These are phyloP conservation scores for Drosophila kanekoi DNA, from an alignment of 2,888 invertebrate species.

Conservation along the genomic window DNA sequence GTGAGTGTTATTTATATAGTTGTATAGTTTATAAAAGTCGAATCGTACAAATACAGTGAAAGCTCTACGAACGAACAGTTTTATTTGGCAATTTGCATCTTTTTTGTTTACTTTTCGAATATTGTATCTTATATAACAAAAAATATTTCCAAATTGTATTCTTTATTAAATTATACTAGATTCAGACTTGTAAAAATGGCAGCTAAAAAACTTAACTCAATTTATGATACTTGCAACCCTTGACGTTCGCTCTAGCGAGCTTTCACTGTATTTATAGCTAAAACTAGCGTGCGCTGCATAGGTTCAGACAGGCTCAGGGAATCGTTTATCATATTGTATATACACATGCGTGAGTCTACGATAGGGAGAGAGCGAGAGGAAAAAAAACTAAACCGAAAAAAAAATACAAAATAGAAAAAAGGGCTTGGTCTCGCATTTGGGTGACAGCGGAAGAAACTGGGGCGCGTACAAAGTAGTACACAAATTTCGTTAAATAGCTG, in stretches of 20 bases:
- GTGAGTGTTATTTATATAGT: constrained; percentile 38
- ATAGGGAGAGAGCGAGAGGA: constrained; percentile 10
- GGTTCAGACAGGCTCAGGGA: constrained; percentile 35
- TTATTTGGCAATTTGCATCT: too few relatives aligned
- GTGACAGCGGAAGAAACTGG: constrained; percentile 62
- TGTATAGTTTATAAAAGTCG: constrained; percentile 1
- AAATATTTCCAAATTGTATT: too few relatives aligned
- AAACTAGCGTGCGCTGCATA: constrained; percentile 43
- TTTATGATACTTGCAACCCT: background rate
- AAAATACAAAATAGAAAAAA: constrained; percentile 30
- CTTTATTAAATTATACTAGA: too few relatives aligned
- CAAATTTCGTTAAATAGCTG: constrained; percentile 19
- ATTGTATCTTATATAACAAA: background rate
- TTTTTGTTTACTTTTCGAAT: background rate
- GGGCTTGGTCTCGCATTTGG: constrained; percentile 68
- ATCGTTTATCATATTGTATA: constrained; percentile 74
- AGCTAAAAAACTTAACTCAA: background rate
- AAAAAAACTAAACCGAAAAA: constrained; percentile 29
- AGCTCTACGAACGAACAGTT: background rate
- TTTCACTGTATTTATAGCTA: constrained; percentile 21
- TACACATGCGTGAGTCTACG: constrained; percentile 61
- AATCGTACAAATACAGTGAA: background rate
- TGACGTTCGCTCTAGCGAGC: background rate
- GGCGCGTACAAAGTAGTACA: constrained; percentile 38
- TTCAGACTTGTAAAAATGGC: background rate